Conservation (phyloP, 1,140 invertebrate species). For the Scaptomyza pallida region DNA sequence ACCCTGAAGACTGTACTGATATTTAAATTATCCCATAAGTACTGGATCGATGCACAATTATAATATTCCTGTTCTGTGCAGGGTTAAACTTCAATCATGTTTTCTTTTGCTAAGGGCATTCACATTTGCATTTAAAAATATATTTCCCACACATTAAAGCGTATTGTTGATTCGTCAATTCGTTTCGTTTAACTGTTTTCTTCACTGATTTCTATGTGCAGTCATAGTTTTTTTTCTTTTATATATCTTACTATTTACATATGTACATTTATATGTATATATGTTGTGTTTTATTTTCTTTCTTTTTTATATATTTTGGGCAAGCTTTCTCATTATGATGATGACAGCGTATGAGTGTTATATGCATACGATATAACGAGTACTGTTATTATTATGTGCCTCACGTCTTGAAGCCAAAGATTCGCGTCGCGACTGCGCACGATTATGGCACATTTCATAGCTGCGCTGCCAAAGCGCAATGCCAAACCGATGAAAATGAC, state of each 20-base stretch:
- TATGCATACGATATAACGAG: conserved; percentile 43
- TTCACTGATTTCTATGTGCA: conserved; percentile 32
- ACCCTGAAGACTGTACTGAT: conserved; percentile 30
- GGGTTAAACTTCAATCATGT: neutral
- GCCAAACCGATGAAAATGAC: conserved; percentile 46
- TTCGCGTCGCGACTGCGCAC: conserved; percentile 77
- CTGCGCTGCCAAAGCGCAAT: conserved; percentile 35
- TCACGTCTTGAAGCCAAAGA: conserved; percentile 70
- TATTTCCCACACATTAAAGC: neutral
- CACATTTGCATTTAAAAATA: neutral
- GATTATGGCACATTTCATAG: conserved; percentile 76
- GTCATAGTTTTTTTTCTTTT: conserved; percentile 27
- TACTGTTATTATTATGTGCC: conserved; percentile 71
- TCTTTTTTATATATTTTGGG: conserved; percentile 27
- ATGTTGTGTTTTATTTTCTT: no score
- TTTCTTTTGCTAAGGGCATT: no score
- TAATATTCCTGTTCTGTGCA: conserved; percentile 7
- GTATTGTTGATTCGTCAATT: neutral
- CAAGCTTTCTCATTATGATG: conserved; percentile 67
- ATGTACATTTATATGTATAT: conserved; percentile 27
- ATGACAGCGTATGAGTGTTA: conserved; percentile 12
- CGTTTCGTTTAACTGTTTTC: neutral
- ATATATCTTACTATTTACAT: conserved; percentile 29
- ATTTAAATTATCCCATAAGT: conserved; percentile 23
- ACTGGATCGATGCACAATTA: conserved; percentile 22